Base-by-base conservation (phyloP, 2,888 invertebrate genomes). In the Gryllus longicercus region DNA sequence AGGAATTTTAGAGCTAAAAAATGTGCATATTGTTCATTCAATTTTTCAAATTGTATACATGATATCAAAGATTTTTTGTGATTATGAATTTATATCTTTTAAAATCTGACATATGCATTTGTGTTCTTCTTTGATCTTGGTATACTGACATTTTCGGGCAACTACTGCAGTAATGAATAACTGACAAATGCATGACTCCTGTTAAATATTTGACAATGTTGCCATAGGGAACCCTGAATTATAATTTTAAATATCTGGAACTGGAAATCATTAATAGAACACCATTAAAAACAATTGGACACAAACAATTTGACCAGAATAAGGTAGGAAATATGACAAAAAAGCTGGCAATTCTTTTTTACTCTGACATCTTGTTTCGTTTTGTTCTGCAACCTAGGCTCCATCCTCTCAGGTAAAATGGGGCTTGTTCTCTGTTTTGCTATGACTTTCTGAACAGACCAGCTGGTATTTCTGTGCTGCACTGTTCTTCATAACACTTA, bases 331-430 rank as follows among this genome's bases (percentile, higher is more conserved):
- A 74, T 63, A 21, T 51, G 25, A 76, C 76, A 76, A 38, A 23
- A 78, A 38, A 77, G 49, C 78, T 78, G 63, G 78, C 74, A 78
- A 79, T 78, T 79, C 77, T 81, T 63, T 81, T 81, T 81, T 81
- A 79, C 81, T 81, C 77, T 81, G 81, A 81, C 79, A 77, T 81
- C 79, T 80, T 81, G 74, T 83, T 84, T 83, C 82, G 82, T 82
- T 83, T 83, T 82, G 78, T 82, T 79, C 81, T 81, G 81, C 81
- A 80, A 81, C 83, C 84, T 84, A 85, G 85, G 84, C 84, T 84
- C 93, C 91, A 93, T 93, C 91, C 91, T 93, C 90, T 93, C 93
- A 93, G 93, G 93, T 93, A 93, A 93, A 92, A 90, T 89, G 91
- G 91, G 90, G 89, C 90, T 90, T 90, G 89, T 86, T 86, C 84